These are phyloP conservation scores for Lepidocyrtoides sp. DNA, from an alignment of 2,888 invertebrate species.

Conservation along the genomic window DNA sequence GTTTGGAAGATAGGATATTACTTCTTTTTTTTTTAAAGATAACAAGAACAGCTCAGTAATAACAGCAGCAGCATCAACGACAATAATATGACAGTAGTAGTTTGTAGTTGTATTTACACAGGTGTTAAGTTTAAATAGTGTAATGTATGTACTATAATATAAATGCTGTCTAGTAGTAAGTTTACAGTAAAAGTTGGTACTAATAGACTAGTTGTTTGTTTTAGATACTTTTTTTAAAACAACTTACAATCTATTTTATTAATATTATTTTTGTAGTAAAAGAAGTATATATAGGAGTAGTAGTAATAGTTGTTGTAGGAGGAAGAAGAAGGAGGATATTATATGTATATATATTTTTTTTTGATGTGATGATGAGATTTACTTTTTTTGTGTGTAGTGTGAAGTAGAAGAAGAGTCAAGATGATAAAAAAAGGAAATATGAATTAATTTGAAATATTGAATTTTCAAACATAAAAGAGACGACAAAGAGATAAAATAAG, in stretches of 20 bases:
- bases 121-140: not conserved
- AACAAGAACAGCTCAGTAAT: not conserved
- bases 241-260: not conserved
- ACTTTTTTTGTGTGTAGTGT: conserved; percentile 5
- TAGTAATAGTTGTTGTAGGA: not conserved
- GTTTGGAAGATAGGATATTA: conserved; percentile 8
- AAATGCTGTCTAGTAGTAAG: not conserved
- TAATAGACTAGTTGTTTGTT: not conserved
- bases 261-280: not conserved
- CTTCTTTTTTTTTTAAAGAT: too few relatives aligned
- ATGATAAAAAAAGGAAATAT: not conserved
- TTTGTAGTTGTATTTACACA: not conserved
- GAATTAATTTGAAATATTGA: too few relatives aligned
- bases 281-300: conserved; percentile 1
- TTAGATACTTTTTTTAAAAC: conserved; percentile 4
- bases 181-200: not conserved
- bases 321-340: conserved; percentile 32
- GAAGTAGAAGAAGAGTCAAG: conserved; percentile 28
- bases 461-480: not conserved
- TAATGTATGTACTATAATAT: not conserved
- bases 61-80: conserved; percentile 17
- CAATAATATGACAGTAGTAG: not conserved
- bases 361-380: conserved; percentile 35
- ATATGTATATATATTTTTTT: not conserved
- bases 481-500: not conserved